These are phyloP conservation scores for Cynopterus brachyotis DNA, from an alignment of 2,113 vertebrate genomes.

Conservation along the genomic window DNA sequence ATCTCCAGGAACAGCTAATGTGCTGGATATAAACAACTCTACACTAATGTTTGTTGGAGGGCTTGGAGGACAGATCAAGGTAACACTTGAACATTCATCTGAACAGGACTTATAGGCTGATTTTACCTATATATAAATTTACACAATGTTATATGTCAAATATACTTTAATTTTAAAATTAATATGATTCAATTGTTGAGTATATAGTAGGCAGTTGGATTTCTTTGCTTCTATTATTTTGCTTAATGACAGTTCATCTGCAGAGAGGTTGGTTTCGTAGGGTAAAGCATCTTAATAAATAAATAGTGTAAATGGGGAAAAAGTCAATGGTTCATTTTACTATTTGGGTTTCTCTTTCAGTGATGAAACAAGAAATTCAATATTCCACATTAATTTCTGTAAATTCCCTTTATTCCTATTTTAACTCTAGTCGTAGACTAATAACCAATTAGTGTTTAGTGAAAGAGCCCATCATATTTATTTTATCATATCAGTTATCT, in stretches of 20 bases:
- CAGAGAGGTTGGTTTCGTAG: neutral
- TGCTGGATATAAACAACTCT: conserved; percentile 90
- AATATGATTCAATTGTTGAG: neutral
- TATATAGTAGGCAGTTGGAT: neutral
- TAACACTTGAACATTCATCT: conserved; percentile 61
- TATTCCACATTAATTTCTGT: neutral
- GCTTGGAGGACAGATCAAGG: conserved; percentile 89
- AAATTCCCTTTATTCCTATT: neutral
- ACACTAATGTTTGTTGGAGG: conserved; percentile 91
- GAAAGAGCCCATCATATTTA: neutral
- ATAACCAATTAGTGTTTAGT: neutral
- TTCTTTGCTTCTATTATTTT: neutral
- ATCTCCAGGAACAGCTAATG: conserved; percentile 85
- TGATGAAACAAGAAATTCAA: neutral
- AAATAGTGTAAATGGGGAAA: neutral
- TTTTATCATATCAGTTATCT: neutral
- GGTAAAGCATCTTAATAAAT: neutral
- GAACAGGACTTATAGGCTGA: neutral
- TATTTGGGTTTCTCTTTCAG: neutral
- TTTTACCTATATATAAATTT: neutral
- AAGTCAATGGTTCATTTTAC: neutral
- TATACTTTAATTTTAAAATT: neutral
- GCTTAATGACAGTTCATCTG: neutral
- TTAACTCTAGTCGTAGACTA: neutral
- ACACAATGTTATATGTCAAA: neutral